These are phyloP conservation scores for Petaurus breviceps DNA, from an alignment of 2,113 vertebrate genomes.

Conservation along the genomic window DNA sequence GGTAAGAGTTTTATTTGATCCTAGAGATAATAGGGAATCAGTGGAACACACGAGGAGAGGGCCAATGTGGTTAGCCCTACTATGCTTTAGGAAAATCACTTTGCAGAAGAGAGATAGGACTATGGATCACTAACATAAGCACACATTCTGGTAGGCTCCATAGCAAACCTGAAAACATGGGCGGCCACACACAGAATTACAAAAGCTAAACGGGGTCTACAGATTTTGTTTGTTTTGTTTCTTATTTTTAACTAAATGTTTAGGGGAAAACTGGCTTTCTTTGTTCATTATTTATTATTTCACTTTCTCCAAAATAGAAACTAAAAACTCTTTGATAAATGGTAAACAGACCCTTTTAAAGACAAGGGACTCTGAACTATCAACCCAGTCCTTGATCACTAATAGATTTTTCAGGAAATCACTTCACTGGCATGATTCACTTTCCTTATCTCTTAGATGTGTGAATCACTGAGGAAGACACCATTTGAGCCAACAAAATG, in stretches of 20 bases:
- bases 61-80: background rate
- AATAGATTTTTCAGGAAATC: slow-evolving; percentile 11
- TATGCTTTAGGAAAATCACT: background rate
- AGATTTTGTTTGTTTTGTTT: slow-evolving; percentile 52
- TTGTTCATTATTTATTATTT: slow-evolving; percentile 70
- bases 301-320: slow-evolving; percentile 66
- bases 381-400: background rate
- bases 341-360: slow-evolving; percentile 35
- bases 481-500: background rate
- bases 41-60: background rate
- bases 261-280: slow-evolving; percentile 53
- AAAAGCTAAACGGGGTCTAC: slow-evolving; percentile 54
- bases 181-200: slow-evolving; percentile 24
- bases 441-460: background rate
- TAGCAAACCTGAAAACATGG: slow-evolving; percentile 38
- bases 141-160: slow-evolving; percentile 19
- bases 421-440: background rate
- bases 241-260: slow-evolving; percentile 66
- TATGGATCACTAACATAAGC: background rate
- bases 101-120: background rate
- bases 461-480: background rate
- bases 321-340: slow-evolving; percentile 52
- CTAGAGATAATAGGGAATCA: background rate
- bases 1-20: background rate
- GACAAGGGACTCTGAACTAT: background rate